Conservation (phyloP, 2,113 vertebrate genomes). For the Antennarius striatus region DNA sequence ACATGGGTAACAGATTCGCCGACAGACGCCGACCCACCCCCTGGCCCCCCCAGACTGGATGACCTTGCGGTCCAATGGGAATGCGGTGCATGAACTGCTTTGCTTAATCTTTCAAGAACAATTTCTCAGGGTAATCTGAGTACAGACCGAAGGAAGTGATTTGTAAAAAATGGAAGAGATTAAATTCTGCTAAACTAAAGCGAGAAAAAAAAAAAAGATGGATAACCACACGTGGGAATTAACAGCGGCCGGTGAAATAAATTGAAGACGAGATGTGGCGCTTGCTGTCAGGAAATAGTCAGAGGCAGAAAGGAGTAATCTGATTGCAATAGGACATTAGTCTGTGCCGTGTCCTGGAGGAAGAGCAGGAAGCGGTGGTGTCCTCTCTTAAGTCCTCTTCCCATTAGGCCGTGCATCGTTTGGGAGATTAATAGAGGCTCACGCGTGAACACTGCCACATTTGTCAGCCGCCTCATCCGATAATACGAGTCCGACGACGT, state of each 20-base stretch:
- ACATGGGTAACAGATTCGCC: too few relatives aligned
- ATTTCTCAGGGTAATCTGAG: conserved; percentile 22
- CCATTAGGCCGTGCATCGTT: conserved; percentile 69
- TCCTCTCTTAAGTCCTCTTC: conserved; percentile 66
- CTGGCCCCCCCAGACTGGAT: background rate
- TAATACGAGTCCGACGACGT: conserved; percentile 55
- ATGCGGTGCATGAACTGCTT: background rate
- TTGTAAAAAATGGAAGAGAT: conserved; percentile 46
- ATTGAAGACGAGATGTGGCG: conserved; percentile 29
- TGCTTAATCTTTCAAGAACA: conserved; percentile 30
- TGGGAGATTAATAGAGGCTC: conserved; percentile 70
- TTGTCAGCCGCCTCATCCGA: conserved; percentile 63
- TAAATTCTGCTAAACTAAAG: conserved; percentile 46
- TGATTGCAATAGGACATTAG: conserved; percentile 65
- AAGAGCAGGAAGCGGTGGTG: conserved; percentile 49
- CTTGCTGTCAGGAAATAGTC: conserved; percentile 47
- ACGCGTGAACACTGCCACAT: conserved; percentile 58
- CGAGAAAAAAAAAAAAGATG: conserved; percentile 13
- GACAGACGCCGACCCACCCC: too few relatives aligned
- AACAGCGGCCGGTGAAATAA: conserved; percentile 48
- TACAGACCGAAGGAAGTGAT: conserved; percentile 35
- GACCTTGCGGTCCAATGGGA: conserved; percentile 1
- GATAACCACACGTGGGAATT: conserved; percentile 54
- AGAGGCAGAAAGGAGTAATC: conserved; percentile 50
- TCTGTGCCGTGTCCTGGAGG: conserved; percentile 63